Conservation (phyloP, 2,113 vertebrate species). For the Prietella phreatophila region DNA sequence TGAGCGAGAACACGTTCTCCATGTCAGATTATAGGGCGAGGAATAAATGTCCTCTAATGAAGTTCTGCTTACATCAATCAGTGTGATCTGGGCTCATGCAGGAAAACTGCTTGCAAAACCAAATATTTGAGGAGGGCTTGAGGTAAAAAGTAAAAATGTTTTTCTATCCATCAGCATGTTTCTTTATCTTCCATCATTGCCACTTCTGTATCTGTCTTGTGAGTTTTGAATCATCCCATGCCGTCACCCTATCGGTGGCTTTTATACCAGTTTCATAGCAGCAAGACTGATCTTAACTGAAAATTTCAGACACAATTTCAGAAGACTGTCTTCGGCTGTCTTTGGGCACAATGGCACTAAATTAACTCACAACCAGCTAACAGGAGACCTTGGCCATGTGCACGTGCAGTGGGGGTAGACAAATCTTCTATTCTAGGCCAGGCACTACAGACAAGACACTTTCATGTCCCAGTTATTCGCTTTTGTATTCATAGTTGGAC, state of each 20-base stretch:
- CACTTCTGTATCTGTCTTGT: neutral
- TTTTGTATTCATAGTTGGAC: neutral
- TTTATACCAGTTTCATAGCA: neutral
- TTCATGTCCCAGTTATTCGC: neutral
- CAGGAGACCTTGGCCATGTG: neutral
- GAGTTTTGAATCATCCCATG: neutral
- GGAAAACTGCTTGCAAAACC: neutral
- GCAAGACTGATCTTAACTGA: no score
- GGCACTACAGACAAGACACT: neutral
- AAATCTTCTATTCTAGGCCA: no score
- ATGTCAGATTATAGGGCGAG: neutral
- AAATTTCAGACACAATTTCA: no score
- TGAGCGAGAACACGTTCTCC: neutral
- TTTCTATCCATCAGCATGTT: neutral
- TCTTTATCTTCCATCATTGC: neutral
- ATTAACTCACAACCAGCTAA: neutral
- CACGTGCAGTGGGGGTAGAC: no score
- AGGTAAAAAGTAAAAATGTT: neutral
- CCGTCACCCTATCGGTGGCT: neutral
- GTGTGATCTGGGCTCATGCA: neutral
- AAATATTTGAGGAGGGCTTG: neutral
- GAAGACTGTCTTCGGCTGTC: neutral
- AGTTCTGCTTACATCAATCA: neutral
- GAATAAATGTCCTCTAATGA: neutral
- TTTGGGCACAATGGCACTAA: neutral